phyloP scores from a whole-genome alignment of 2,888 invertebrate genomes.

The Phyto melanocephala region DNA sequence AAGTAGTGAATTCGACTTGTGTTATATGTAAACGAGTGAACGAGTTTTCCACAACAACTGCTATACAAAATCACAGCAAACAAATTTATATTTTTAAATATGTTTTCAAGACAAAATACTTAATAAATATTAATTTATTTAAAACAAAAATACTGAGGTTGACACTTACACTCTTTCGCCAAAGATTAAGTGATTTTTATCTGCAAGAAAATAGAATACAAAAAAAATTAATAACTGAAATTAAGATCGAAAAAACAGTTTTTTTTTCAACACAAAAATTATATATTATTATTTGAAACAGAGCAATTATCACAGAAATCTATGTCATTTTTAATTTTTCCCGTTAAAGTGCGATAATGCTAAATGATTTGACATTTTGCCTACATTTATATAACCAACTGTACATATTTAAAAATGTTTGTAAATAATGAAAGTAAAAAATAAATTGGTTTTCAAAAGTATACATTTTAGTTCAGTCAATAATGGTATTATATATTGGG shows the following conservation, averaged over 20 bases:
- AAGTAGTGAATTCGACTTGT: too few species aligned
- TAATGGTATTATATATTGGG: too few species aligned
- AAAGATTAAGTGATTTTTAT: background rate
- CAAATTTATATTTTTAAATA: too few species aligned
- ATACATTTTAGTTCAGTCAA: too few species aligned
- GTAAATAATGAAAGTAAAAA: too few species aligned
- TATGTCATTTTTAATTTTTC: background rate
- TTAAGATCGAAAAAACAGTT: too few species aligned
- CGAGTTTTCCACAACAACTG: background rate
- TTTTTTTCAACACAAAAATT: too few species aligned
- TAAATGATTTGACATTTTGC: background rate
- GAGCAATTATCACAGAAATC: background rate
- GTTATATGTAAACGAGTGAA: too few species aligned
- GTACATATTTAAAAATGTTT: too few species aligned
- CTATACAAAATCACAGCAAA: background rate
- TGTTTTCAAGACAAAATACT: background rate
- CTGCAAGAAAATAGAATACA: background rate
- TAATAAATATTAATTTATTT: background rate
- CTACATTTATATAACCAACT: background rate
- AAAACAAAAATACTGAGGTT: background rate
- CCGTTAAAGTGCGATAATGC: background rate
- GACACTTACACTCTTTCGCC: background rate
- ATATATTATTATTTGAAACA: background rate
- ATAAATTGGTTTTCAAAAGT: too few species aligned
- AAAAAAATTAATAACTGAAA: too few species aligned